Conservation (phyloP, 2,797 vertebrate species). For the Phaenicophaeus curvirostris region DNA sequence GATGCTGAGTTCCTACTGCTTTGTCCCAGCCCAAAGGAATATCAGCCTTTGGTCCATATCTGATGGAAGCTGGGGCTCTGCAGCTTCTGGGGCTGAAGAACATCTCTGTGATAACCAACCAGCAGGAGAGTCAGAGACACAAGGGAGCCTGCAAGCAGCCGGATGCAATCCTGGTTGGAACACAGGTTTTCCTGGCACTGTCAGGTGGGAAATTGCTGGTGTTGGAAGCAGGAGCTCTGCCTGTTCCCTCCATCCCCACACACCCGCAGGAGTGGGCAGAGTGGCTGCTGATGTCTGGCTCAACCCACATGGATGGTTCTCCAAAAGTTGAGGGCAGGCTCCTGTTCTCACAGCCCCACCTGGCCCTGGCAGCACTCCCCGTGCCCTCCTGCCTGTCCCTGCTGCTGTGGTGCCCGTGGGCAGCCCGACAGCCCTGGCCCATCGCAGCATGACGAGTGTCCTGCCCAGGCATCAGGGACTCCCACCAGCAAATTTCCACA, state of each 20-base stretch:
- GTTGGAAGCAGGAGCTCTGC: not conserved
- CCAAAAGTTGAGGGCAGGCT: not conserved
- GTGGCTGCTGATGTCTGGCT: not conserved
- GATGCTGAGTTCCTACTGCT: not conserved
- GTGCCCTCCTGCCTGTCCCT: not conserved
- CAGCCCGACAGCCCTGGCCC: not conserved
- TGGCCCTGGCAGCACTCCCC: not conserved
- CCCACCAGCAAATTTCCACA: not conserved
- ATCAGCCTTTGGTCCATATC: not conserved
- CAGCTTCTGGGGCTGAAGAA: not conserved
- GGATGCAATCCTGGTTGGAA: not conserved
- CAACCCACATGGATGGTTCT: no score
- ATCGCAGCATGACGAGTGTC: not conserved
- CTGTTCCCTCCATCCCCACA: no score
- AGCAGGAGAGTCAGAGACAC: not conserved
- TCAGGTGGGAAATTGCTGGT: not conserved
- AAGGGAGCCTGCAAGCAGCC: not conserved
- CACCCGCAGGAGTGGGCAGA: not conserved
- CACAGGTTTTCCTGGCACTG: not conserved
- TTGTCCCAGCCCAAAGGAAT: not conserved
- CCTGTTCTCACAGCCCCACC: not conserved
- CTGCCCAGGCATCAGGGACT: not conserved
- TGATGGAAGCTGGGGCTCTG: not conserved
- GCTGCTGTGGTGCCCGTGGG: not conserved
- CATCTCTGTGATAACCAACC: not conserved